Evolutionary conservation across 2,888 invertebrate species (phyloP).

Genomic region (Tenthredo livida): DNA sequence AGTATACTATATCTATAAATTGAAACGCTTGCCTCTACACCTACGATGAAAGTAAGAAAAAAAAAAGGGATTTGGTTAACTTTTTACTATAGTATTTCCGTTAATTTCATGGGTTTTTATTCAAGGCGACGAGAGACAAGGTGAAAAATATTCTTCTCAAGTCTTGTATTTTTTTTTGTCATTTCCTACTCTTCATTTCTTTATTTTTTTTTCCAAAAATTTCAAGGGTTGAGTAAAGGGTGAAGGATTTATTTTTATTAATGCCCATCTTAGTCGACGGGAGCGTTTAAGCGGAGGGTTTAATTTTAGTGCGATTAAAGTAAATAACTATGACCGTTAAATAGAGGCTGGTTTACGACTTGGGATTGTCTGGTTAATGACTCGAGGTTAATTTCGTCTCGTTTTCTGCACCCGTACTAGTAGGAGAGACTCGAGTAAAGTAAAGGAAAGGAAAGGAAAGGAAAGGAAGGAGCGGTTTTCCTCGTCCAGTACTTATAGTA

Average conservation of each 20-base stretch:
- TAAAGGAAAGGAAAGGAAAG: not conserved
- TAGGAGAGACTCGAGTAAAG: not conserved
- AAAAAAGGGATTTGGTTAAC: not conserved
- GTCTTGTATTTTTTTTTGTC: not conserved
- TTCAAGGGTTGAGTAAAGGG: not conserved
- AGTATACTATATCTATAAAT: too few relatives aligned
- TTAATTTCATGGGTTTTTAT: not conserved
- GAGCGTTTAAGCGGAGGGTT: constrained; percentile 49
- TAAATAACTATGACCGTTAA: constrained; percentile 57
- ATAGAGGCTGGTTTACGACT: constrained; percentile 50
- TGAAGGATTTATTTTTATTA: constrained; percentile 28
- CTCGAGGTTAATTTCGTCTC: constrained; percentile 51
- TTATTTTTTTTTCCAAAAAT: not conserved
- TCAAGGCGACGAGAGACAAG: too few relatives aligned
- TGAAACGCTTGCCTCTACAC: too few relatives aligned
- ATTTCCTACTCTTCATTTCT: too few relatives aligned
- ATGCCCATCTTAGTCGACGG: constrained; percentile 29
- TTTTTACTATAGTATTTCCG: not conserved
- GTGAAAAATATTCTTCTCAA: constrained; percentile 15
- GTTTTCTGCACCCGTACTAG: constrained; percentile 9
- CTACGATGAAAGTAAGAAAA: not conserved
- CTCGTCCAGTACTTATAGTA: not conserved
- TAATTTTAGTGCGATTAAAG: constrained; percentile 61
- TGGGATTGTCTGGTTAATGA: constrained; percentile 50
- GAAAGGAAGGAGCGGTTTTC: not conserved